A percentile compares a stretch with the other conserved stretches of the same genome.
Conservation (phyloP, 2,113 vertebrate genomes). For the Charadrius vociferus region DNA sequence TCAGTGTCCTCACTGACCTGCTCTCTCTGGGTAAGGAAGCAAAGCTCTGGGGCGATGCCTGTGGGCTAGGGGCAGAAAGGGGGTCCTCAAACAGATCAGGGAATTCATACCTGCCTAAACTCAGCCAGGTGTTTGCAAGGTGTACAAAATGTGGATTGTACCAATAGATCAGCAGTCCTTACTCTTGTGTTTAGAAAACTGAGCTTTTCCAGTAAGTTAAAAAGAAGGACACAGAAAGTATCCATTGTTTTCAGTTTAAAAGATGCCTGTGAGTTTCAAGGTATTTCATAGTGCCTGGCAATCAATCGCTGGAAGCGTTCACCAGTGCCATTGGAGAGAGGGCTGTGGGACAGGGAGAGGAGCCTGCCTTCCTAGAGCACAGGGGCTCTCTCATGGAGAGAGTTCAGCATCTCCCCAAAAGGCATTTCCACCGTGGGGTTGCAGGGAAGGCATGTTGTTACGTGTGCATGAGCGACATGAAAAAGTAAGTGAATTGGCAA, state of each 20-base stretch:
- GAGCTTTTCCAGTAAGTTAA: not conserved
- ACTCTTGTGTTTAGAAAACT: not conserved
- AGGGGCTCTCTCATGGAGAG: too few relatives aligned
- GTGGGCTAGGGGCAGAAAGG: not conserved
- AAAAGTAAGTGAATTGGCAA: not conserved
- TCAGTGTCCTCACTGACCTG: constrained; percentile 86
- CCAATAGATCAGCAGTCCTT: not conserved
- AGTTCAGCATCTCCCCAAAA: not conserved
- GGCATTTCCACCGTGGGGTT: not conserved
- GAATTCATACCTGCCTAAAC: not conserved
- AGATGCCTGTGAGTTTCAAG: not conserved
- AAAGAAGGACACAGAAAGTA: not conserved
- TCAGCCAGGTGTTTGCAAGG: not conserved
- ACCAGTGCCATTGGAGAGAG: not conserved
- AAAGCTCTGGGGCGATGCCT: not conserved
- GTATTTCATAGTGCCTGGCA: not conserved
- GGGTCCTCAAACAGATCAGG: not conserved
- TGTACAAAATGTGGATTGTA: not conserved
- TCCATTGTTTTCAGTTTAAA: not conserved
- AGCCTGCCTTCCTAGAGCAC: not conserved
- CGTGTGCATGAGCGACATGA: fast-evolving
- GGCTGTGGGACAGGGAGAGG: not conserved
- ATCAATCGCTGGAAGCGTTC: not conserved
- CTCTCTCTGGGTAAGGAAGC: constrained; percentile 86
- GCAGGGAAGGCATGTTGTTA: not conserved